Conservation (phyloP, 2,797 vertebrate genomes). For the Serranus cabrilla region DNA sequence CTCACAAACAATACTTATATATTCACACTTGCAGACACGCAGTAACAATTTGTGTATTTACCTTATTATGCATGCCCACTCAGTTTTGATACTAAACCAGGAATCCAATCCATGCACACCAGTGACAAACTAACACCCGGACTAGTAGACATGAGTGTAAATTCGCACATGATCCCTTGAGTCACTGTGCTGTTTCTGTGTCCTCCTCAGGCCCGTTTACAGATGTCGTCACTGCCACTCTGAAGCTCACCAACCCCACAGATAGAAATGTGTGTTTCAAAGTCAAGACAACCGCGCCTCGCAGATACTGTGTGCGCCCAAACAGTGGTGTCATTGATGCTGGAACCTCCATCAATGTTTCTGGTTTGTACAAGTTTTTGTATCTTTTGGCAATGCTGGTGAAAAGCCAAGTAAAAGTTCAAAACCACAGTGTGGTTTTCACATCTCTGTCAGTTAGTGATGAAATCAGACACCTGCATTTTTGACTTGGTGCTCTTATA, state of each 20-base stretch:
- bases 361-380: slow-evolving; percentile 82
- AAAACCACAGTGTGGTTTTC: neutral
- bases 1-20: neutral
- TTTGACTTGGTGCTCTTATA: neutral
- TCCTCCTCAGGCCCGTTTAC: slow-evolving; percentile 92
- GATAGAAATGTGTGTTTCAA: slow-evolving; percentile 96
- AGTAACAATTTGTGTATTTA: neutral
- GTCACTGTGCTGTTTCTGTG: slow-evolving; percentile 39
- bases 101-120: neutral
- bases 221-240: slow-evolving; percentile 94
- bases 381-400: neutral
- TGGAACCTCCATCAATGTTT: slow-evolving; percentile 92
- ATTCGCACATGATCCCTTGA: neutral
- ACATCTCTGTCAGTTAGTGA: neutral
- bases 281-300: slow-evolving; percentile 97
- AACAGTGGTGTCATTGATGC: slow-evolving; percentile 96
- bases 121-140: neutral
- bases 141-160: neutral
- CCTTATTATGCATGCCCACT: neutral
- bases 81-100: neutral
- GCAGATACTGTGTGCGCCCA: slow-evolving; percentile 96
- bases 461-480: neutral
- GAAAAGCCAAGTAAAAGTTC: neutral
- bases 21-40: slow-evolving; percentile 7
- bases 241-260: slow-evolving; percentile 96